phyloP scores from a whole-genome alignment of 2,888 invertebrate species.

The Halictus ligatus region DNA sequence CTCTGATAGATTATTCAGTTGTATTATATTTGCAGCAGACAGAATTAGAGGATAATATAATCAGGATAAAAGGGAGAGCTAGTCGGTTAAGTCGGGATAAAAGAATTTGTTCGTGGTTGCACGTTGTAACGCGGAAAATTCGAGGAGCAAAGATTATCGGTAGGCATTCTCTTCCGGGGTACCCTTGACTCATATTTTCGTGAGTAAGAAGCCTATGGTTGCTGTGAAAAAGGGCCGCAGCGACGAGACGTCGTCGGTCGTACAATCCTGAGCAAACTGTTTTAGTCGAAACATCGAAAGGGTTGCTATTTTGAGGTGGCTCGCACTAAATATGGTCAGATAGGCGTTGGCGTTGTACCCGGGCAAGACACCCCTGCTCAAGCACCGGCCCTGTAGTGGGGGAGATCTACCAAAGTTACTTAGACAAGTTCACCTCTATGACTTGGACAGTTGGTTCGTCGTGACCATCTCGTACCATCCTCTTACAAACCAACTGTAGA shows the following conservation, averaged over 20 bases:
- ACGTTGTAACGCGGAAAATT: not conserved
- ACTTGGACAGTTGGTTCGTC: slow-evolving; percentile 83
- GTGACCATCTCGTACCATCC: slow-evolving; percentile 82
- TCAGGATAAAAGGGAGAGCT: not conserved
- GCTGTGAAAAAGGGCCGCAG: slow-evolving; percentile 40
- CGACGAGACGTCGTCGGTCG: slow-evolving; percentile 32
- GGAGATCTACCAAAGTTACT: slow-evolving; percentile 81
- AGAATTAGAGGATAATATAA: not conserved
- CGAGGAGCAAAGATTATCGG: not conserved
- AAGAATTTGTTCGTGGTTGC: not conserved
- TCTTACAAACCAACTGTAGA: slow-evolving; percentile 77
- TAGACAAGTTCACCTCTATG: slow-evolving; percentile 83
- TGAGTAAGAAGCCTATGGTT: slow-evolving; percentile 46
- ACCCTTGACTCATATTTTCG: slow-evolving; percentile 75
- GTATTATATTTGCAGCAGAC: not conserved
- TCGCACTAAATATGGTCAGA: slow-evolving; percentile 84
- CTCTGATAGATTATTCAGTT: not conserved
- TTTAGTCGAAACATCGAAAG: slow-evolving; percentile 80
- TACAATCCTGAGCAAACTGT: slow-evolving; percentile 77
- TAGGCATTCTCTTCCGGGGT: slow-evolving; percentile 58
- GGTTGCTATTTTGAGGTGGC: slow-evolving; percentile 83
- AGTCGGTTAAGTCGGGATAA: not conserved
- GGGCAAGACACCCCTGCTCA: slow-evolving; percentile 78
- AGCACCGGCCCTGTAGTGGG: slow-evolving; percentile 74
- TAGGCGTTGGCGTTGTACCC: slow-evolving; percentile 80